These are phyloP conservation scores for Onychorhynchus coronatus DNA, from an alignment of 2,113 vertebrate species.

Conservation along the genomic window DNA sequence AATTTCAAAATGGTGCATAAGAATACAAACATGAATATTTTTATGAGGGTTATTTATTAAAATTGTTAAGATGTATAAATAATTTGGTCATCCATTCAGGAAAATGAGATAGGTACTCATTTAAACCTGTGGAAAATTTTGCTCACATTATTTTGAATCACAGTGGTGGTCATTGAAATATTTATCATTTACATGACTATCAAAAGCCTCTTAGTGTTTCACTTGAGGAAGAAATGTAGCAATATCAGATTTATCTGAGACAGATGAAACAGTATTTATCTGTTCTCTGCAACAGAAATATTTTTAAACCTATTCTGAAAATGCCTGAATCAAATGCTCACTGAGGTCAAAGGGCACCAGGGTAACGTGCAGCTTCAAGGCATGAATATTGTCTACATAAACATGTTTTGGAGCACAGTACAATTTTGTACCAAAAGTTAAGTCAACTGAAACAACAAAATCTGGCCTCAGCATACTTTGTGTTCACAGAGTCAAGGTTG, in stretches of 20 bases:
- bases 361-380: background rate
- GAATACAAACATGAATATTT: background rate
- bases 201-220: background rate
- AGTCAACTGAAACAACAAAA: background rate
- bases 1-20: background rate
- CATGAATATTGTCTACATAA: background rate
- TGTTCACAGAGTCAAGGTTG: background rate
- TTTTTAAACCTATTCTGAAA: background rate
- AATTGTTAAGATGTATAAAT: background rate
- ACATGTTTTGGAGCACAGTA: background rate
- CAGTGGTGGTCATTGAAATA: background rate
- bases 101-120: background rate
- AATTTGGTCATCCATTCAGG: background rate
- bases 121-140: background rate
- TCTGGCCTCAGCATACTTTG: background rate
- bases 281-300: background rate
- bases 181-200: background rate
- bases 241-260: background rate
- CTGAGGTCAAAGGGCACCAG: background rate
- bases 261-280: background rate
- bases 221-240: background rate
- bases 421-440: background rate
- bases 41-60: background rate
- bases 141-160: background rate
- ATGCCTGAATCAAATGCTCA: background rate